These are phyloP conservation scores for Philopedon plagiatum DNA, from an alignment of 2,888 invertebrate genomes.

Conservation along the genomic window DNA sequence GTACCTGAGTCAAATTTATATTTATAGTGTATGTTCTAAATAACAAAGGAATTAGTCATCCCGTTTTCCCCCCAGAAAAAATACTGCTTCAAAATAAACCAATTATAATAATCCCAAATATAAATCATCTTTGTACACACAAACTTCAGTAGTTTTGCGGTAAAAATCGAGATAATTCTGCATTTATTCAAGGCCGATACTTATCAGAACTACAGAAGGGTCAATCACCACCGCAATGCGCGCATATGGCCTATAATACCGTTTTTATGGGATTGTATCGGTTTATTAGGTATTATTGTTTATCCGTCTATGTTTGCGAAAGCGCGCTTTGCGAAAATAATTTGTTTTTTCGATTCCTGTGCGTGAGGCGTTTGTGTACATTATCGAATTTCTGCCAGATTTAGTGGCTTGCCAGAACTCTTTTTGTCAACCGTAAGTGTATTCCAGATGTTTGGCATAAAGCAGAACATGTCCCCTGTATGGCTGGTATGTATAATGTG, in stretches of 20 bases:
- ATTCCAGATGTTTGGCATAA: slow-evolving; percentile 6
- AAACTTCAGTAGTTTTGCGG: not conserved
- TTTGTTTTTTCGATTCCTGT: slow-evolving; percentile 53
- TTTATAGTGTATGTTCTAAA: not conserved
- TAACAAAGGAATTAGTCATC: not conserved
- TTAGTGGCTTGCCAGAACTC: slow-evolving; percentile 14
- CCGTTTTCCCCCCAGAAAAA: too few species aligned
- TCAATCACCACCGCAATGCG: slow-evolving; percentile 62
- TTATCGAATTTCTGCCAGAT: slow-evolving; percentile 27
- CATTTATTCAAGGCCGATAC: slow-evolving; percentile 8
- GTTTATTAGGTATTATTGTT: slow-evolving; percentile 54
- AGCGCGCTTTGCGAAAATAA: slow-evolving; percentile 62
- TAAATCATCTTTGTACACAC: not conserved
- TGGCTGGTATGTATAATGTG: slow-evolving; percentile 5
- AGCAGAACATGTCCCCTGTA: not conserved
- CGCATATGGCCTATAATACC: slow-evolving; percentile 64
- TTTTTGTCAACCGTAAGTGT: slow-evolving; percentile 6
- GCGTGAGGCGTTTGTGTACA: slow-evolving; percentile 20
- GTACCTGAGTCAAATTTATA: too few species aligned
- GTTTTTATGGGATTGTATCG: slow-evolving; percentile 61
- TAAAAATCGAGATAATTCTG: slow-evolving; percentile 5
- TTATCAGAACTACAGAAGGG: slow-evolving; percentile 52
- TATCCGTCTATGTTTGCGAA: slow-evolving; percentile 64
- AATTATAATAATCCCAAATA: not conserved
- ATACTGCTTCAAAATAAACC: too few species aligned